These are phyloP conservation scores for Ectemnius continuus DNA, from an alignment of 2,888 invertebrate species.

Conservation along the genomic window DNA sequence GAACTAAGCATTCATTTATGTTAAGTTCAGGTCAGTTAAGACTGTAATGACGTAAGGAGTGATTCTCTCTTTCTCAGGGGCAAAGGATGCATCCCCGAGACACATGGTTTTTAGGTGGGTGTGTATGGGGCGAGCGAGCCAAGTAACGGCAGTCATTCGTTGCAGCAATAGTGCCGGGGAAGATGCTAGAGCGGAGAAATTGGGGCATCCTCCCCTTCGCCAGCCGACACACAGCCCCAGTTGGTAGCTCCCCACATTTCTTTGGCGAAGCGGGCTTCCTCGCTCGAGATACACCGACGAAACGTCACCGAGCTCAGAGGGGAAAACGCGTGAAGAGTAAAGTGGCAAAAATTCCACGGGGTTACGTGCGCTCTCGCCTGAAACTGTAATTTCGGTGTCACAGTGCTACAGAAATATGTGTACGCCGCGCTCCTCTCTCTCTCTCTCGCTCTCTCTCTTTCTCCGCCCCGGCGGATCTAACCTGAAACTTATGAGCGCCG, in stretches of 20 bases:
- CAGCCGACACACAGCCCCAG: background rate
- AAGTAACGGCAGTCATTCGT: background rate
- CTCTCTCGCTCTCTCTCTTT: too few relatives aligned
- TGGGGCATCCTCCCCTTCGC: background rate
- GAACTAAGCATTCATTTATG: too few relatives aligned
- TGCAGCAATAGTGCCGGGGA: background rate
- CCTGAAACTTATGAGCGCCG: too few relatives aligned
- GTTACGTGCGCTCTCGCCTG: background rate
- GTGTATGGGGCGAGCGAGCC: background rate
- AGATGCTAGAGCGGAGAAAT: background rate
- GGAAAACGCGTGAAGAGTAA: slow-evolving; percentile 21
- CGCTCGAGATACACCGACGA: too few relatives aligned
- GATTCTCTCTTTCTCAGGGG: too few relatives aligned
- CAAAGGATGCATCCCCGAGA: too few relatives aligned
- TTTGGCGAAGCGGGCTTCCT: too few relatives aligned
- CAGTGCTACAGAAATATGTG: too few relatives aligned
- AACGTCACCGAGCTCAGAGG: slow-evolving; percentile 21
- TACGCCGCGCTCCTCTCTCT: too few relatives aligned
- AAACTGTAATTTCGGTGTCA: slow-evolving; percentile 1
- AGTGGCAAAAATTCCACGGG: slow-evolving; percentile 26
- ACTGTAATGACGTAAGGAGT: too few relatives aligned
- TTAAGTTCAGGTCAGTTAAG: too few relatives aligned
- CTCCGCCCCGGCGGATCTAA: too few relatives aligned
- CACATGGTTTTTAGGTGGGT: background rate
- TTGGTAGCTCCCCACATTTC: background rate